A percentile compares a stretch with the other conserved stretches of the same genome.
Evolutionary conservation across 2,888 invertebrate genomes (phyloP).

Genomic region (Callosobruchus maculatus): DNA sequence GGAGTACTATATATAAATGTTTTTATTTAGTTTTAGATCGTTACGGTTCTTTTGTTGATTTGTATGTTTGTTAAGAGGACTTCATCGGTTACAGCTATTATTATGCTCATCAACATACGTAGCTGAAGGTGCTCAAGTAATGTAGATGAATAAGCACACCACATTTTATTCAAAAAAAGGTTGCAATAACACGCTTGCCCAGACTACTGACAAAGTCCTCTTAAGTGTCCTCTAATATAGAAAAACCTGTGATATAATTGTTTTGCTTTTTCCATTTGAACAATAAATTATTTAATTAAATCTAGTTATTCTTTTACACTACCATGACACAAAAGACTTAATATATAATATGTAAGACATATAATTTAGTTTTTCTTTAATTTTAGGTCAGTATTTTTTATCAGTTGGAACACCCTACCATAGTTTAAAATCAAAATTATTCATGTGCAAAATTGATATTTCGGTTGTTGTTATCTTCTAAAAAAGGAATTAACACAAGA

Average conservation of each 20-base stretch:
- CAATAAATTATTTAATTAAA: constrained; percentile 10
- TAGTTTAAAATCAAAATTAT: too few relatives aligned
- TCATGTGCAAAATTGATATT: too few relatives aligned
- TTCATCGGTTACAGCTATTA: background rate
- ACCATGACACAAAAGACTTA: too few relatives aligned
- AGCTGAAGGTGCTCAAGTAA: background rate
- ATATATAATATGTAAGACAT: too few relatives aligned
- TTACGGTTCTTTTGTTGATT: constrained; percentile 3
- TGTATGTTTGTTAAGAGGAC: constrained; percentile 7
- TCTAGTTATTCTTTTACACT: too few relatives aligned
- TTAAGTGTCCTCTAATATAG: constrained; percentile 29
- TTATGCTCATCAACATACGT: background rate
- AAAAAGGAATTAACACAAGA: too few relatives aligned
- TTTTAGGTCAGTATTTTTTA: too few relatives aligned
- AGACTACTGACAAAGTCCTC: constrained; percentile 7
- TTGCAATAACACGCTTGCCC: background rate
- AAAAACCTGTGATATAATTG: constrained; percentile 46
- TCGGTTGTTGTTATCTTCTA: too few relatives aligned
- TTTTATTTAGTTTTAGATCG: background rate
- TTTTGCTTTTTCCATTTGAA: constrained; percentile 37
- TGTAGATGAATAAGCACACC: background rate
- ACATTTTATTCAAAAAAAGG: background rate
- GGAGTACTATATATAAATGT: background rate
- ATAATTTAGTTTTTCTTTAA: too few relatives aligned
- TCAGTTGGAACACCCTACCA: too few relatives aligned